phyloP scores from a whole-genome alignment of 2,113 vertebrate species.

The Picathartes gymnocephalus region DNA sequence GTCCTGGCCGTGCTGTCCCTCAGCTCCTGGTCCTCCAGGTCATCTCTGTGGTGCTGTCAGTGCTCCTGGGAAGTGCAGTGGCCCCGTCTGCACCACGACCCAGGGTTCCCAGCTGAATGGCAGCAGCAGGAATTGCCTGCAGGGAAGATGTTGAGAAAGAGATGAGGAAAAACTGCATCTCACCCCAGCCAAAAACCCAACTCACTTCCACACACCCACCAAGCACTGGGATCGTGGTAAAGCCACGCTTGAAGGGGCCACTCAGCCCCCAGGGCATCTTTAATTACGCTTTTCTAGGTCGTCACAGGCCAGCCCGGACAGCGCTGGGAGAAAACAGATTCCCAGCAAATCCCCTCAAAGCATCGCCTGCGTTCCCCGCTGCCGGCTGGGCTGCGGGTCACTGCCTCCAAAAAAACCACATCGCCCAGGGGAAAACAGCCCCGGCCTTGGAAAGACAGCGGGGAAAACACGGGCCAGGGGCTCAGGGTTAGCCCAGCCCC shows the following conservation, averaged over 20 bases:
- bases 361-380: neutral
- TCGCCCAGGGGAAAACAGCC: neutral
- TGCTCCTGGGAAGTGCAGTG: neutral
- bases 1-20: neutral
- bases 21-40: neutral
- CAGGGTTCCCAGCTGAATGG: neutral
- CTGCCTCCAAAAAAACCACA: neutral
- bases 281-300: neutral
- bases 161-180: neutral
- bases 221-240: neutral
- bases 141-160: neutral
- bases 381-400: neutral
- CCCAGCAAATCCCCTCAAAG: neutral
- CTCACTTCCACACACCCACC: neutral
- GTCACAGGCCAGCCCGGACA: neutral
- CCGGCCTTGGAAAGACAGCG: constrained; percentile 35
- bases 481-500: constrained; percentile 55
- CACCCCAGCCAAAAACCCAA: neutral
- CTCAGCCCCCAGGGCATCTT: neutral
- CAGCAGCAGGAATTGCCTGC: neutral
- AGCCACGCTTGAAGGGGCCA: neutral
- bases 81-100: neutral
- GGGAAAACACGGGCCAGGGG: constrained; percentile 26
- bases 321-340: neutral
- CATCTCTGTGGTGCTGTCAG: neutral